These are phyloP conservation scores for Bradypodion ventrale DNA, from an alignment of 2,797 vertebrate species.

Conservation along the genomic window DNA sequence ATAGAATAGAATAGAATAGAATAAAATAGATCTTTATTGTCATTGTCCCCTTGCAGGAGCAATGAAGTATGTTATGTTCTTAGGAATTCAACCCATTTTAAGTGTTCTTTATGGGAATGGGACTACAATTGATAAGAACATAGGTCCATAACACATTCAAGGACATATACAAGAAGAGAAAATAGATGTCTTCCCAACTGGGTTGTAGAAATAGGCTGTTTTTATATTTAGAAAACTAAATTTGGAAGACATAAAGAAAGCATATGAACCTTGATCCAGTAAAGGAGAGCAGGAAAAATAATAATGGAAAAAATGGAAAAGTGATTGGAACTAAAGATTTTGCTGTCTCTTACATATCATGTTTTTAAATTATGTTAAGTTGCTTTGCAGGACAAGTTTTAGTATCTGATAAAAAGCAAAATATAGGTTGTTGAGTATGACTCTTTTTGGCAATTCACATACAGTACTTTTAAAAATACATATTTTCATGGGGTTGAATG, in stretches of 20 bases:
- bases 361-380: too few species aligned
- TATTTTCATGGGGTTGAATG: neutral
- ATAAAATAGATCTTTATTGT: too few species aligned
- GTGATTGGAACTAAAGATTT: neutral
- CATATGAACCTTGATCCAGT: neutral
- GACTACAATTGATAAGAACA: conserved; percentile 18
- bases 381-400: neutral
- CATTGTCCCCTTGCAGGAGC: too few species aligned
- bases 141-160: conserved; percentile 16
- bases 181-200: conserved; percentile 56
- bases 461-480: neutral
- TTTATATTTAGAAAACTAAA: conserved; percentile 71
- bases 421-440: neutral
- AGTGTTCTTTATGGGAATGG: neutral
- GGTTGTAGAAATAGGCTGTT: conserved; percentile 69
- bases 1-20: too few species aligned
- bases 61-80: neutral
- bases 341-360: neutral
- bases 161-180: conserved; percentile 13
- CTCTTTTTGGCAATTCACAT: neutral
- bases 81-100: neutral
- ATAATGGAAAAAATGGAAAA: conserved; percentile 18
- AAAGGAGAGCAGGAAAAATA: neutral
- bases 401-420: neutral
- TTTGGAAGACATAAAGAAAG: conserved; percentile 37